Conservation (phyloP, 2,113 vertebrate genomes). For the Tichodroma muraria region DNA sequence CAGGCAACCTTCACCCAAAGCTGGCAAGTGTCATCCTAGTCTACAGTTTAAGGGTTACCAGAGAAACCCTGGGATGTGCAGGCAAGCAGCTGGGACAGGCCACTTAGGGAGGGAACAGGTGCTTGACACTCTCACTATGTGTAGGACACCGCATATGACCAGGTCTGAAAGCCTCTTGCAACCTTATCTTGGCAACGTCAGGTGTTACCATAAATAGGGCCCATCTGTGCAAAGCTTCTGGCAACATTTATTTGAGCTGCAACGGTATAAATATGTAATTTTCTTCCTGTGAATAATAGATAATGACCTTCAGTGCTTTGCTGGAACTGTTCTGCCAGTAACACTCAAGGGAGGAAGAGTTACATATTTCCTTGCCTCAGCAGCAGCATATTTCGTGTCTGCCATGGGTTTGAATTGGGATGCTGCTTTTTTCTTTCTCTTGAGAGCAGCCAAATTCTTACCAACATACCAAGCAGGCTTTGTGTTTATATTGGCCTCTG, state of each 20-base stretch:
- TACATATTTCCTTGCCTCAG: neutral
- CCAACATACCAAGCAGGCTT: neutral
- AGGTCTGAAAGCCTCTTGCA: neutral
- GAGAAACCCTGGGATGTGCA: neutral
- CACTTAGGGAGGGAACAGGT: neutral
- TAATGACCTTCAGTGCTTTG: neutral
- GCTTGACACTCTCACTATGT: neutral
- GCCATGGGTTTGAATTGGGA: neutral
- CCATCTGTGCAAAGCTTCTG: neutral
- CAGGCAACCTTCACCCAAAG: neutral
- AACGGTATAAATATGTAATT: neutral
- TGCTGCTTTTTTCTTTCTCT: neutral
- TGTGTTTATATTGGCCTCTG: neutral
- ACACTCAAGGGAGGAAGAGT: neutral
- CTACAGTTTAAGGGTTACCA: neutral
- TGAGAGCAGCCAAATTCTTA: neutral
- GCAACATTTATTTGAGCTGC: neutral
- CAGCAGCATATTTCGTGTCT: neutral
- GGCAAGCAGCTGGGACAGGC: neutral
- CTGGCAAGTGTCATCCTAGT: neutral
- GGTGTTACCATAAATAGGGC: neutral
- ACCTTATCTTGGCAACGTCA: neutral
- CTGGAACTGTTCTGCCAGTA: neutral
- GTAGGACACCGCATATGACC: neutral
- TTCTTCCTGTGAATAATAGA: slow-evolving; percentile 23